Base-by-base conservation (phyloP, 2,888 invertebrate species). In the Diogma glabrata region DNA sequence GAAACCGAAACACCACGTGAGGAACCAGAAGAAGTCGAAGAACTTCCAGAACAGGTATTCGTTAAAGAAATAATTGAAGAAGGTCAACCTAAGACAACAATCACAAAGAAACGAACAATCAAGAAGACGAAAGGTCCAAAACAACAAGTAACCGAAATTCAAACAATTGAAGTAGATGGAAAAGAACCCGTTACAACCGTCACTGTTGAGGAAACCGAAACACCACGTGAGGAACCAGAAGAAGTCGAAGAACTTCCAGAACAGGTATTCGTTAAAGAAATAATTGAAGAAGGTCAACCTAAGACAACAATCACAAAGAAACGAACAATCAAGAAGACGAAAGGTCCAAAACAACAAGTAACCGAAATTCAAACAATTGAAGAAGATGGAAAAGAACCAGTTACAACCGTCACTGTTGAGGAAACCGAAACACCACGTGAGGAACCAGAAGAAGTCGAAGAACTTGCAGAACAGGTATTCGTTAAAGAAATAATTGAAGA, bases 91-190 rank as follows among this genome's bases (percentile, higher is more conserved):
- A 45, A 43, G 22, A 60, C 66, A 58, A 63, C 64, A 57, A 60
- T 60, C 6, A 59, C 59, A 10, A 54, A 65, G 45, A 70, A 66
- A 53, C 65, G 64, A 2, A 59, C 63, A 0, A 66, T 67, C 46
- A 67, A 64, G 51, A 67, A 62, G 53, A 54, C 59, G 53, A 54
- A 50, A 33, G 58, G 58, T 3, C 57, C 43, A 49, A 60, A 56
- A 53, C 59, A 61, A 52, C 64, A 69, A 60, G 60, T 63, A 5
- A 69, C 67, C 3, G 64, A 65, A 58, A 68, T 72, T 51, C 63
- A 64, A 33, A 69, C 69, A 1, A 59, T 67, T 4, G 65, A 69
- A 52, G 66, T 67, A 60, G 67, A 67, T 46, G 65, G 64, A 9
- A 64, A 70, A 55, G 54, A 60, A 51, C 67, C 68, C 5, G 58